A percentile compares a stretch with the other conserved stretches of the same genome.
Evolutionary conservation across 2,888 invertebrate species (phyloP).

Genomic region (Tenthredo distinguenda): DNA sequence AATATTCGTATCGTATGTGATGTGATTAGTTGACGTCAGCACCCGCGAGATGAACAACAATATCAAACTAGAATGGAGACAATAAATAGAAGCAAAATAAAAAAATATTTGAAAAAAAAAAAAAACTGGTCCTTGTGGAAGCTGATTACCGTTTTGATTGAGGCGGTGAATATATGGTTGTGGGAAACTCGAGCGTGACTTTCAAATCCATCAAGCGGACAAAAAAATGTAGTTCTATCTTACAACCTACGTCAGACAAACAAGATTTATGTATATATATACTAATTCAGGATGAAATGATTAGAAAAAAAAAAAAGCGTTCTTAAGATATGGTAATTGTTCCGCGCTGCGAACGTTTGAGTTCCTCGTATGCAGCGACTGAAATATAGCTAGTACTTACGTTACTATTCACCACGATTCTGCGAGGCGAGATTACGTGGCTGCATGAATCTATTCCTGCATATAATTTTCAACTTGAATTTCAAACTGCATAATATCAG

Average conservation of each 20-base stretch:
- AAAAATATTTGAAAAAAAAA: neutral
- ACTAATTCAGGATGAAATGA: neutral
- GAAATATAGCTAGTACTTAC: neutral
- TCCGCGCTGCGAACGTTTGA: neutral
- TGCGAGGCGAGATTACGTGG: neutral
- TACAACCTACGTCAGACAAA: neutral
- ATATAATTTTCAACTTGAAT: constrained; percentile 4
- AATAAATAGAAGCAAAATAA: neutral
- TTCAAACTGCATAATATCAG: constrained; percentile 2
- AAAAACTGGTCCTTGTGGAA: neutral
- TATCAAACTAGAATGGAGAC: neutral
- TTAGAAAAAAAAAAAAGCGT: neutral
- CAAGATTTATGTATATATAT: neutral
- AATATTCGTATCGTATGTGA: neutral
- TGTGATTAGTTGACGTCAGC: neutral
- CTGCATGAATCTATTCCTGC: neutral
- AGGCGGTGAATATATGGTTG: neutral
- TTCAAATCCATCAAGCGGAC: neutral
- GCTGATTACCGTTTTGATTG: neutral
- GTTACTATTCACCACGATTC: neutral
- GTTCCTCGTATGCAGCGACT: neutral
- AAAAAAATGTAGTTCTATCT: neutral
- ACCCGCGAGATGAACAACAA: neutral
- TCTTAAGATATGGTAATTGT: neutral
- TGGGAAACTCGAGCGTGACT: neutral